Evolutionary conservation across 2,113 vertebrate species (phyloP).

Genomic region (Pseudonaja textilis): DNA sequence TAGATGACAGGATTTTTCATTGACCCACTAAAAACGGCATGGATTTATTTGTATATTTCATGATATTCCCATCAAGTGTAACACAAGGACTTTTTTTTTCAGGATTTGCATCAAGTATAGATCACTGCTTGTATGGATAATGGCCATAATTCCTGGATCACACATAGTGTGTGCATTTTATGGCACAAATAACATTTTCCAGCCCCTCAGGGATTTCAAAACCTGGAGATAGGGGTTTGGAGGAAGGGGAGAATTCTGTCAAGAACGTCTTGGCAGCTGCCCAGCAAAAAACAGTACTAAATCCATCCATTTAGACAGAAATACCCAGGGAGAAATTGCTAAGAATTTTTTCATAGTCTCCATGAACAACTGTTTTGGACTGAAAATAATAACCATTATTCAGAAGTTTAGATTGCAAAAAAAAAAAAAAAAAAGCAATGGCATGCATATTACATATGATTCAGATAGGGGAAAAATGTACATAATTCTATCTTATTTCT

Average conservation of each 20-base stretch:
- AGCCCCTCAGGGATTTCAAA: neutral
- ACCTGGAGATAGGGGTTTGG: neutral
- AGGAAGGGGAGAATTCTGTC: neutral
- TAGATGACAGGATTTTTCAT: neutral
- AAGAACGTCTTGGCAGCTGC: neutral
- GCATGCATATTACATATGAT: constrained; percentile 46
- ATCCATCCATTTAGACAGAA: neutral
- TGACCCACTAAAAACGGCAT: neutral
- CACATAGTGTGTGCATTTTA: neutral
- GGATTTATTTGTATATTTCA: neutral
- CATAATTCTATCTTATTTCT: constrained; percentile 41
- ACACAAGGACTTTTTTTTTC: neutral
- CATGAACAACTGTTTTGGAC: constrained; percentile 41
- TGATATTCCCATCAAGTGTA: neutral
- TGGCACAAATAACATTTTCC: neutral
- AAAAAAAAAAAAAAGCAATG: constrained; percentile 15
- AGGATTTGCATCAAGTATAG: neutral
- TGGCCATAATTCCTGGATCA: neutral
- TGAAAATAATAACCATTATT: constrained; percentile 50
- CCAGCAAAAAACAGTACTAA: neutral
- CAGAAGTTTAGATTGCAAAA: constrained; percentile 22
- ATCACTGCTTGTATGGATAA: neutral
- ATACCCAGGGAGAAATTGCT: constrained; percentile 20
- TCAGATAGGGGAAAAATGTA: neutral
- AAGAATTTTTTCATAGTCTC: neutral